Conservation (phyloP, 2,113 vertebrate genomes). For the Sclerurus mexicanus region DNA sequence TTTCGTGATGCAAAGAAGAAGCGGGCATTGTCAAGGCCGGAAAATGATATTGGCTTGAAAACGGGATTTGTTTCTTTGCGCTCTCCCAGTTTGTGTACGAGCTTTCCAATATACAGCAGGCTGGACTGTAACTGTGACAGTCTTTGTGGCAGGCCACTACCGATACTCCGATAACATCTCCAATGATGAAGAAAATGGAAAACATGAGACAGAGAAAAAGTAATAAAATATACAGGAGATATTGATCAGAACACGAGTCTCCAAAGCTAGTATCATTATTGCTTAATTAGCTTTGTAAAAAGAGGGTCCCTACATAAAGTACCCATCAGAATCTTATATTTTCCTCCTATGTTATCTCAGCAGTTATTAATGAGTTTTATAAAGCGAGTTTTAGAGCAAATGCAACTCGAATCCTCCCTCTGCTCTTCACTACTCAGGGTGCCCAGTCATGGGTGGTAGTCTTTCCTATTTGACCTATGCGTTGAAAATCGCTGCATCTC, state of each 20-base stretch:
- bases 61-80: not conserved
- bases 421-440: not conserved
- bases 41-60: not conserved
- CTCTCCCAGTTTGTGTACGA: not conserved
- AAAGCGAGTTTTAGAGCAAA: not conserved
- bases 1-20: not conserved
- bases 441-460: not conserved
- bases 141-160: not conserved
- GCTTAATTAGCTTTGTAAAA: not conserved
- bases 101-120: not conserved
- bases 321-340: not conserved
- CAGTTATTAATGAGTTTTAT: not conserved
- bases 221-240: slow-evolving; percentile 44
- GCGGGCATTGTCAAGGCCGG: not conserved
- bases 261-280: not conserved
- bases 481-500: not conserved
- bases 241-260: not conserved
- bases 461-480: not conserved
- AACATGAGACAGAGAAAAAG: slow-evolving; percentile 13
- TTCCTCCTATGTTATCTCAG: not conserved
- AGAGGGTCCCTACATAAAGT: not conserved
- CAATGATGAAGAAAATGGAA: slow-evolving; percentile 43
- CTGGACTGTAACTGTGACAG: not conserved
- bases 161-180: not conserved
- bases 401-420: not conserved